Evolutionary conservation across 1,140 invertebrate species (phyloP), one percentile per base, ranked within the genome.

Genomic region (Aphelenchoides fujianensis): DNA sequence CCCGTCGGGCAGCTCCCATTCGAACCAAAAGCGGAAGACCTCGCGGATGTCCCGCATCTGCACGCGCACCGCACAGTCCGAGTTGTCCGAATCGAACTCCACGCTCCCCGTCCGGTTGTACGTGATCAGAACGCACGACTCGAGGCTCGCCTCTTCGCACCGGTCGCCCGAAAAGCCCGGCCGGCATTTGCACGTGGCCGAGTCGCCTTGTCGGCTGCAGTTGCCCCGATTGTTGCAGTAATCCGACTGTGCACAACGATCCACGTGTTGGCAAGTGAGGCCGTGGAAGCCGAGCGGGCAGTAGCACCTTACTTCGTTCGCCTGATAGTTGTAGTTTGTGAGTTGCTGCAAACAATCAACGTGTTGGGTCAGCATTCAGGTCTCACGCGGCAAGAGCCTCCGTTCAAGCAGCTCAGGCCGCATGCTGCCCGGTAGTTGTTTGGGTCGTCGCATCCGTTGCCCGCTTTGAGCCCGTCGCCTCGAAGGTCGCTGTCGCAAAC

Each of bases 401-500:
- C 83, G 71, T 52, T 64, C 23, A 19, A 76, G 66, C 34, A 80
- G 71, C 30, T 76, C n/a, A n/a, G n/a, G n/a, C n/a, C n/a, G 36
- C n/a, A 23, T 32, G 32, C 28, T 30, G 23, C 32, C 28, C 32
- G 35, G 55, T 66, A 16, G 61, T 55, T 30, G 55, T 64, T n/a
- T n/a, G n/a, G 7, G 31, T 27, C 62, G 12, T 27, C 67, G 79
- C 86, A 87, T 0, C 86, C 85, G 61, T 68, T 74, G 0, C 75
- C 34, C 16, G 37, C 36, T 1, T 85, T 85, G 3, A 81, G 69
- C n/a, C 86, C 86, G 75, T 79, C 84, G 7, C 86, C 86, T 67
- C 76, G 63, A 73, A 83, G 86, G 5, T 85, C 86, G 36, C 75
- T 59, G 2, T 78, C 79, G 79, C 86, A 87, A 3, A 74, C 75